A percentile compares a stretch with the other conserved stretches of the same genome.
These are phyloP conservation scores for Leuciscus idus DNA, from an alignment of 2,113 vertebrate genomes.

Conservation along the genomic window DNA sequence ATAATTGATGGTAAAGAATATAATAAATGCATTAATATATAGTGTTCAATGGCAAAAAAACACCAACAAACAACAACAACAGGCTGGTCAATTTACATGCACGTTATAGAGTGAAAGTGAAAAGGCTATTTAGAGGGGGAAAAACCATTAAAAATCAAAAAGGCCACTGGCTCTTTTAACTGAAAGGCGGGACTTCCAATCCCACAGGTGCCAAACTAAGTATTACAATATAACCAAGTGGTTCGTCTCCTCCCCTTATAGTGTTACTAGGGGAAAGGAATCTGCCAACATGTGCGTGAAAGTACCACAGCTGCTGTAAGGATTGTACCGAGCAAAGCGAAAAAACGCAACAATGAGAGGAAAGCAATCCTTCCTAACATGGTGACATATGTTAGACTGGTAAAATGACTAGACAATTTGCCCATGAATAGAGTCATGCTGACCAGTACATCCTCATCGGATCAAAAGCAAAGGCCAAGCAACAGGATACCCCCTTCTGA, in stretches of 20 bases:
- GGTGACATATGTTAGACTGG: slow-evolving; percentile 56
- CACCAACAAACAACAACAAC: no score
- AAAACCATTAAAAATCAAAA: neutral
- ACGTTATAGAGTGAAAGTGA: neutral
- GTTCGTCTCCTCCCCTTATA: neutral
- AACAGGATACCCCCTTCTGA: slow-evolving; percentile 58
- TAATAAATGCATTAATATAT: no score
- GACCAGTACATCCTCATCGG: slow-evolving; percentile 34
- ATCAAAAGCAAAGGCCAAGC: slow-evolving; percentile 49
- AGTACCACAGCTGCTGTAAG: slow-evolving; percentile 8
- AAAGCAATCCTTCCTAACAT: slow-evolving; percentile 15
- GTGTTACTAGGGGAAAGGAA: neutral
- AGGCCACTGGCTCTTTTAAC: neutral
- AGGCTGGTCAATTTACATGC: no score
- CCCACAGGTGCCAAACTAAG: slow-evolving; percentile 6
- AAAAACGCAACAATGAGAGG: neutral
- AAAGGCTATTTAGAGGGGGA: neutral
- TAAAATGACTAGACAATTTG: slow-evolving; percentile 70
- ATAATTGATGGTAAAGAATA: no score
- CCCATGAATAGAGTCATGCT: slow-evolving; percentile 66
- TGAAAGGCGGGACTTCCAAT: neutral
- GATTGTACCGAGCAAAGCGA: neutral
- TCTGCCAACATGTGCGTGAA: neutral
- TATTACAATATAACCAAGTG: neutral
- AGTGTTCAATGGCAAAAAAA: neutral